Evolutionary conservation across 2,888 invertebrate genomes (phyloP), one percentile per base, ranked within the genome.

Genomic region (Balanococcus diminutus): DNA sequence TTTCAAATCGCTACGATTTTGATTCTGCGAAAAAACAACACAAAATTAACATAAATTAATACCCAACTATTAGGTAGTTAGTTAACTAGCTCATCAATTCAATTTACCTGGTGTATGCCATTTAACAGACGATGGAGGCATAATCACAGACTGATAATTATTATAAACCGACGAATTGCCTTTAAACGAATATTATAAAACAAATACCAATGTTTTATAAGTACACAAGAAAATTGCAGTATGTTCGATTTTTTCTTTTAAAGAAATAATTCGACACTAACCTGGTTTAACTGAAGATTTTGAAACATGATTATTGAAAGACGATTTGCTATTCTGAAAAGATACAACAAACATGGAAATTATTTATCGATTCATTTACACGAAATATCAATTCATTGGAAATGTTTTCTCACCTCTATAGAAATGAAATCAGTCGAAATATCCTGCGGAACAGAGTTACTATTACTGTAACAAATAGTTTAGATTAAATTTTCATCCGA

Each of bases 101-200:
- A 61, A 36, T 19, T 1, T 83, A 83, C 83, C 83, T 51, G 83
- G 67, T 32, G 61, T 32, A 83, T 83, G 61, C 83, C 83, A 83
- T 36, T 61, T 83, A 36, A 31, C 36, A 61, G 83, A 61, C 46
- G 83, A 51, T 19, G 83, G 83, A 83, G 83, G 83, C 83, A 83
- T 83, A 36, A 83, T 83, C 83, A 83, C 83, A 83, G 83, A 83
- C 61, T 61, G 83, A 61, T 83, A 83, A 36, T 83, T 61, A 61
- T 11, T 61, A 61, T 11, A 61, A n/a, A 83, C 22, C 11, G 83
- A 56, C 14, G 83, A 11, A 11, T 83, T 83, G n/a, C 61, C 83
- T 83, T 36, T 19, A 19, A 79, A 72, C 1, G 31, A 72, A 28
- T 36, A 36, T 36, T 75, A 75, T 75, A 72, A 72, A 72, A 72